A percentile compares a stretch with the other conserved stretches of the same genome.
phyloP scores from a whole-genome alignment of 64 coral and sea anemone genomes.

The Stichodactyla helianthus region DNA sequence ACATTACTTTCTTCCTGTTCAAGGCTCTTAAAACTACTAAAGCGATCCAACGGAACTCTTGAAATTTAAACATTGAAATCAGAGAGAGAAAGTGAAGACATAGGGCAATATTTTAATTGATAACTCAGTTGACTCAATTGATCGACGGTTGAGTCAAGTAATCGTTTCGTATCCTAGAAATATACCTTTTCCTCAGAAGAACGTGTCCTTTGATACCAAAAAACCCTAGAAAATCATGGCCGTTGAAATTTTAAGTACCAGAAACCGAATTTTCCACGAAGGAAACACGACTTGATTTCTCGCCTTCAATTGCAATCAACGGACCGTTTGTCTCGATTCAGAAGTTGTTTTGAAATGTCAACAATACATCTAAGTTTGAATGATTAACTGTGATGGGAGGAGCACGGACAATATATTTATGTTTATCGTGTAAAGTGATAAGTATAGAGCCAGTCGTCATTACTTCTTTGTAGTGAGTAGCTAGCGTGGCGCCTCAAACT shows the following conservation, averaged over 20 bases:
- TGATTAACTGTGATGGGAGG: constrained; percentile 16
- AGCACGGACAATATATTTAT: constrained; percentile 18
- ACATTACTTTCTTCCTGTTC: not conserved
- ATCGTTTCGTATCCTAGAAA: constrained; percentile 15
- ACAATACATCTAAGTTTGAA: constrained; percentile 3
- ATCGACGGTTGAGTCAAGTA: constrained; percentile 15
- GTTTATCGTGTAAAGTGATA: constrained; percentile 37
- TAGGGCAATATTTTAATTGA: constrained; percentile 20
- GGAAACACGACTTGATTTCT: not conserved
- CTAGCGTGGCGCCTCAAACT: constrained; percentile 14
- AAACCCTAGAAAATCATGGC: constrained; percentile 4
- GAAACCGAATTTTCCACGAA: not conserved
- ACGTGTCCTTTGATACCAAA: constrained; percentile 5
- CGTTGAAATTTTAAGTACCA: not conserved
- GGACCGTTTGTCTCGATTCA: constrained; percentile 8
- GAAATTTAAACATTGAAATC: constrained; percentile 20
- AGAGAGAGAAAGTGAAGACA: constrained; percentile 3
- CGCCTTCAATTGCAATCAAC: constrained; percentile 3
- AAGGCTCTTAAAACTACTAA: not conserved
- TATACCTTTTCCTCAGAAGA: not conserved
- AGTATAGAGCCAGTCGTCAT: constrained; percentile 16
- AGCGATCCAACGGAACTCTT: not conserved
- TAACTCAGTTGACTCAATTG: constrained; percentile 20
- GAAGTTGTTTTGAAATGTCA: not conserved
- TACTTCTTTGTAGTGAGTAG: constrained; percentile 18